Evolutionary conservation across 2,888 invertebrate genomes (phyloP), one percentile per base, ranked within the genome.

Genomic region (Spodoptera littoralis): DNA sequence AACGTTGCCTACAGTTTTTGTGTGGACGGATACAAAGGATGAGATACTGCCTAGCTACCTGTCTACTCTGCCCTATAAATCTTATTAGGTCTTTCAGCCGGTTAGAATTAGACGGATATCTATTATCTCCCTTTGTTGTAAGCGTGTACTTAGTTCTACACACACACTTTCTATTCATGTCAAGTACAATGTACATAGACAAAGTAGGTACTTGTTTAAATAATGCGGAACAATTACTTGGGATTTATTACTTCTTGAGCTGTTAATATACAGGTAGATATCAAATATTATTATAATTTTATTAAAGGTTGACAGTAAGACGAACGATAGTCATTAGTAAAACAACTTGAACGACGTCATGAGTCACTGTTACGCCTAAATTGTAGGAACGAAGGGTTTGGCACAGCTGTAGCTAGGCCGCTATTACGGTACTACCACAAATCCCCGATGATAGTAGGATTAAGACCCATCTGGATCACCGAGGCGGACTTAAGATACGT

Each of bases 21-120:
- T 79, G 72, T 69, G 54, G 68, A 60, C 60, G 61, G 57, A 64
- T 69, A 81, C 79, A 82, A 84, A 82, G 74, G 79, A 76, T 82
- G 77, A 82, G 73, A 79, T 77, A 82, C 73, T 72, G 70, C 70
- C 56, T 63, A 65, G 64, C 68, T 71, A 62, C 70, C 70, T 72
- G 75, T 70, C 70, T 76, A 46, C 64, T 53, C 60, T 54, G 57
- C 46, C 61, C 71, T 76, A 79, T 80, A 73, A 80, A 77, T 80
- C 77, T 68, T 69, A 60, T 63, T 74, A 72, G 59, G 76, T 72
- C 60, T 79, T 70, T 70, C 49, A 70, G 58, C 53, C 44, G 49
- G 58, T 49, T 54, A 60, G 52, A 50, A 63, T 61, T 63, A 65
- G 66, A 65, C 49, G 50, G 61, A 62, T 56, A 68, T 65, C 62